Evolutionary conservation across 1,140 invertebrate species (phyloP), one percentile per base, ranked within the genome.

Genomic region (Bombus sibiricus): DNA sequence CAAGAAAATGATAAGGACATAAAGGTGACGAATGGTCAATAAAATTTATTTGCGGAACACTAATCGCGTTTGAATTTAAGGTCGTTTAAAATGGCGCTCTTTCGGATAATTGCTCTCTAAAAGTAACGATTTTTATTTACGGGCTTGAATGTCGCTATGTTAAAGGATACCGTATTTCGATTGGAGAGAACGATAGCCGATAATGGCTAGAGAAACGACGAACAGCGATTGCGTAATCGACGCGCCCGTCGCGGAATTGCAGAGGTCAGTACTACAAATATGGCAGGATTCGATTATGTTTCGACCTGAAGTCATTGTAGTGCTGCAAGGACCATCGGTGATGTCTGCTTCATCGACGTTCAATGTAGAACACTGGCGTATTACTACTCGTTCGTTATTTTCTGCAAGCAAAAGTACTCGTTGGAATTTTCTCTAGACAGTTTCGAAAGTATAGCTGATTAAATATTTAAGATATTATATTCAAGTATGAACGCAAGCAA

Each of bases 321-420:
- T 94, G 47, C 92, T 92, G 84, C 96, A 97, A 12, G 93, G 92
- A 32, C 94, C 96, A 12, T 96, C 92, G 10, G 86, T 92, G 84
- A 96, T 96, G 83, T 96, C 95, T 12, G 88, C 88, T 64, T 95
- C 94, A 28, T 96, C 96, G 39, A 94, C 92, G 53, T 95, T 95
- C 66, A 96, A 95, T 90, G 95, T 95, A 1, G 96, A 96, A 89
- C 96, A 97, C 5, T 96, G 95, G 57, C 96, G 95, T 43, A 94
- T 94, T 18, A 96, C 91, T 0, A 96, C 84, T 77, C 95, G 81
- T 59, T 95, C 92, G 22, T 95, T 95, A 80, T 95, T 94, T 39
- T 95, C 96, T 96, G 93, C 57, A 94, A 94, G 13, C 34, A 81
- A 79, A n/a, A 28, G 41, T 6, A 37, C 9, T 9, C 0, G 37